Evolutionary conservation across 2,797 vertebrate genomes (phyloP).

Genomic region (Leuciscus waleckii): DNA sequence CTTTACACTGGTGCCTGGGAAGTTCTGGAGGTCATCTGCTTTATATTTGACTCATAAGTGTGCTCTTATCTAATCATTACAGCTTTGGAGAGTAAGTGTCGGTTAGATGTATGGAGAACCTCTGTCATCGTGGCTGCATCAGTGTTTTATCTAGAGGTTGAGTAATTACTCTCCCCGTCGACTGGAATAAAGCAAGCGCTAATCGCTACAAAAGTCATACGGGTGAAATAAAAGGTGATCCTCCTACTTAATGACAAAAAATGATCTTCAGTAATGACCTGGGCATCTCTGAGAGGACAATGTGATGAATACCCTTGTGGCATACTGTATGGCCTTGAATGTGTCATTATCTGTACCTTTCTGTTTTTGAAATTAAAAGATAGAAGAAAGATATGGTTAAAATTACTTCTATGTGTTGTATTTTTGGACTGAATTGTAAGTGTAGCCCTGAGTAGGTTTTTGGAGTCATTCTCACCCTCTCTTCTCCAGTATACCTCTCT

Average conservation of each 20-base stretch:
- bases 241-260: conserved; percentile 21
- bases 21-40: conserved; percentile 23
- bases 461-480: conserved; percentile 12
- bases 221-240: conserved; percentile 42
- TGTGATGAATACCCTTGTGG: conserved; percentile 6
- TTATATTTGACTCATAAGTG: conserved; percentile 22
- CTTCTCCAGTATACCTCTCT: neutral
- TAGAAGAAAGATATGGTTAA: neutral
- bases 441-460: conserved; percentile 2
- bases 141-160: conserved; percentile 36
- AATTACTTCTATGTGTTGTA: neutral
- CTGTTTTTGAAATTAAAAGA: conserved; percentile 1
- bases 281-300: conserved; percentile 14
- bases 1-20: neutral
- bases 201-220: conserved; percentile 17
- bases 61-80: conserved; percentile 43
- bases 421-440: conserved; percentile 28
- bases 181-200: conserved; percentile 31
- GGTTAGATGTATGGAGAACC: conserved; percentile 22
- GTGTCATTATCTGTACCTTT: conserved; percentile 8
- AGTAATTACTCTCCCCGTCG: conserved; percentile 16
- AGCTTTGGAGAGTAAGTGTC: conserved; percentile 19
- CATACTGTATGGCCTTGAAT: conserved; percentile 1
- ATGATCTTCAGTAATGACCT: conserved; percentile 37
- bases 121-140: conserved; percentile 18